Base-by-base conservation (phyloP, 35 echinoderm and acorn worm species). In the Ophioderma brevispina region DNA sequence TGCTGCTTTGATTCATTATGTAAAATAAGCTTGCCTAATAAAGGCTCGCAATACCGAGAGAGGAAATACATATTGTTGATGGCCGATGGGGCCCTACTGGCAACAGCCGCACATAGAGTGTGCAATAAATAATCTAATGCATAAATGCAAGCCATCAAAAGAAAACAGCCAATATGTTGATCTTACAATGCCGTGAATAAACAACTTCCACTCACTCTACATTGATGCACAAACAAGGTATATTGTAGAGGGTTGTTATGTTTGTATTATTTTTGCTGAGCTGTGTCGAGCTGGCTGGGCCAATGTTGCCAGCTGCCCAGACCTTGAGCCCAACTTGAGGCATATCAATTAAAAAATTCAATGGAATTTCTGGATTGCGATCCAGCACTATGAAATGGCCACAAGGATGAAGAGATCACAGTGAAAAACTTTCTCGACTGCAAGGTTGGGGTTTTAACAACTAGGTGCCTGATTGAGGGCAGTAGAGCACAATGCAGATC, bases 31-130 rank as follows among this genome's bases (percentile, higher is more conserved):
- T 70, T 2, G 59, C 28, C 59, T 70, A 70, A 70, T 70, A 70
- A 70, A 25, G 59, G 59, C 59, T 70, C 59, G 59, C 59, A 70
- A 70, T 70, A 70, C 2, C 59, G 28, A 30, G 28, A 70, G 23
- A 70, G 59, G 59, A 70, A 70, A 70, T 70, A 70, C 59, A 70
- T 70, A 70, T 70, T 70, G 59, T 70, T 70, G 59, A 70, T 70
- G 59, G 59, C 59, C 59, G n/a, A 70, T 70, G 59, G 59, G 59
- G 59, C 59, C 59, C 59, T 70, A 70, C 28, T 70, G 59, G 59
- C 59, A 70, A 70, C 59, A 70, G 59, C 59, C 59, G 59, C 28
- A 70, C 59, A 70, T 70, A 25, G 10, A 25, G 17, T 70, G 28
- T 70, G 59, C 28, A 70, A 70, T 70, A 70, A 70, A 70, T 70